Conservation (phyloP, 2,113 vertebrate genomes). For the Phrynocephalus versicolor region DNA sequence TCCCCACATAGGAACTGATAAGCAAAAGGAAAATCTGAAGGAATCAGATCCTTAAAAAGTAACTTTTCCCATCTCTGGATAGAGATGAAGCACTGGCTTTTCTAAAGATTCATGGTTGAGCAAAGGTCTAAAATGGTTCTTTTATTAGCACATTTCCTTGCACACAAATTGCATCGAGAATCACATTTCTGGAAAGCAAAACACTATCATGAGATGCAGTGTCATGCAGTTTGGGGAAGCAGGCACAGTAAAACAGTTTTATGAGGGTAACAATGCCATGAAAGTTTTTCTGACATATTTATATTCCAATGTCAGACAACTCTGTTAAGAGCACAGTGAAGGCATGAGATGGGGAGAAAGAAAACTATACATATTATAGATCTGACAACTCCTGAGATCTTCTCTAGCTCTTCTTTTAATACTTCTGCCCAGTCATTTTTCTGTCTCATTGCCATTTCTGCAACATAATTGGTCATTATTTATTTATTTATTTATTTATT, state of each 20-base stretch:
- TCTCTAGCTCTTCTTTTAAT: too few species aligned
- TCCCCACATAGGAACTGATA: not conserved
- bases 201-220: not conserved
- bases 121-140: not conserved
- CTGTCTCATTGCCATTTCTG: too few species aligned
- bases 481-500: too few species aligned
- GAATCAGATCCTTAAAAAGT: not conserved
- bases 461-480: too few species aligned
- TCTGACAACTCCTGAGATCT: too few species aligned
- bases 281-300: not conserved
- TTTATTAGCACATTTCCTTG: not conserved
- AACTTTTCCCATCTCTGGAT: too few species aligned
- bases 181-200: not conserved
- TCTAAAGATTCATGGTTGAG: too few species aligned
- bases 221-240: not conserved
- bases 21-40: not conserved
- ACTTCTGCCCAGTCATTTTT: too few species aligned
- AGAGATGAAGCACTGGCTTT: too few species aligned
- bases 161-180: not conserved
- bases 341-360: not conserved
- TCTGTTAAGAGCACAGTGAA: not conserved
- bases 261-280: not conserved
- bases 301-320: not conserved
- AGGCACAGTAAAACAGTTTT: constrained; percentile 1
- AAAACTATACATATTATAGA: too few species aligned